These are phyloP conservation scores for Eudyptes chrysolophus DNA, from an alignment of 2,113 vertebrate species.

Conservation along the genomic window DNA sequence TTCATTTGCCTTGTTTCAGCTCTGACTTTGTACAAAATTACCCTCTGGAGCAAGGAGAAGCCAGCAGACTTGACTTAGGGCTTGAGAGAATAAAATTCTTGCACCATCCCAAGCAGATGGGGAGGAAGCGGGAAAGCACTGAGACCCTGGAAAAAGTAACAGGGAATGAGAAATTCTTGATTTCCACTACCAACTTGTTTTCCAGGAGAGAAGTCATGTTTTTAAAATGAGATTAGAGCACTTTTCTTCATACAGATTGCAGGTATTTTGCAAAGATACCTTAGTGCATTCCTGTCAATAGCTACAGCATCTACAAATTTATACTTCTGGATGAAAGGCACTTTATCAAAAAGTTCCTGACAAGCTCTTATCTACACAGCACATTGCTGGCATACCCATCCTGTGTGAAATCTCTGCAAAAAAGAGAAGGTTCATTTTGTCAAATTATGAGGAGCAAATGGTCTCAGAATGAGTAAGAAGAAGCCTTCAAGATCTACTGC, in stretches of 20 bases:
- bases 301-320: not conserved
- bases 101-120: not conserved
- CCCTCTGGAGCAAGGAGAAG: not conserved
- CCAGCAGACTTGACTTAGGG: not conserved
- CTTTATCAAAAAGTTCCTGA: conserved; percentile 13
- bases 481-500: not conserved
- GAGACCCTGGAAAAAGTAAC: not conserved
- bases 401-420: not conserved
- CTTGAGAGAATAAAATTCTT: not conserved
- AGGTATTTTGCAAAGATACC: conserved; percentile 3
- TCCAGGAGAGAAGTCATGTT: not conserved
- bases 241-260: not conserved
- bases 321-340: not conserved
- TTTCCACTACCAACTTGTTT: not conserved
- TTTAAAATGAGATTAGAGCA: conserved; percentile 2
- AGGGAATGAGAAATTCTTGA: not conserved
- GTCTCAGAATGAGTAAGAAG: not conserved
- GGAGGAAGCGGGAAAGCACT: not conserved
- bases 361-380: not conserved
- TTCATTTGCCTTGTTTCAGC: not conserved
- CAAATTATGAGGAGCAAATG: not conserved
- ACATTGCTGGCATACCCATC: not conserved
- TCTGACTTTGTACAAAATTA: not conserved
- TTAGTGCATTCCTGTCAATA: not conserved
- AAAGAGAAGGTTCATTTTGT: not conserved